Evolutionary conservation across 2,888 invertebrate genomes (phyloP).

Genomic region (Hoplodrina ambigua): DNA sequence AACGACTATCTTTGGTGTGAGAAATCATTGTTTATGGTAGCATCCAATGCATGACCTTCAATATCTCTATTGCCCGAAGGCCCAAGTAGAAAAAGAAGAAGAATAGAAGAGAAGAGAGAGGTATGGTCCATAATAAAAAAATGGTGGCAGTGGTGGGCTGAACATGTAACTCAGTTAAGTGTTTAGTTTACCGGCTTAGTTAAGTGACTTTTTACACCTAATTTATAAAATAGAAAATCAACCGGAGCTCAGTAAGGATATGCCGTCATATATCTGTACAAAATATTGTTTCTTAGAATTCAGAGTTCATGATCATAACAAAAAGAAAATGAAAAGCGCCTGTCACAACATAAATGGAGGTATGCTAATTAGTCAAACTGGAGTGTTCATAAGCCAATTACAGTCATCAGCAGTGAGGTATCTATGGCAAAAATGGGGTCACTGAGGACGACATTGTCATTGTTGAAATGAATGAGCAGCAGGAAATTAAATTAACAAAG

Average conservation of each 20-base stretch:
- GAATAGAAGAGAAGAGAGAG: no score
- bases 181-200: no score
- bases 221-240: not conserved
- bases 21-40: no score
- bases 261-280: not conserved
- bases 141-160: no score
- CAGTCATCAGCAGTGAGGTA: conserved; percentile 32
- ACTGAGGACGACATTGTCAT: conserved; percentile 31
- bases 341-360: conserved; percentile 20
- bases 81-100: no score
- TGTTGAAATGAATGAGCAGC: conserved; percentile 3
- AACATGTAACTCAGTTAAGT: no score
- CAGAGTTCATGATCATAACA: not conserved
- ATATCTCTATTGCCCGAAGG: no score
- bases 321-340: conserved; percentile 22
- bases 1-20: no score
- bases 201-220: not conserved
- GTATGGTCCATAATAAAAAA: no score
- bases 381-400: conserved; percentile 47
- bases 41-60: no score
- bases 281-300: not conserved
- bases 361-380: conserved; percentile 36
- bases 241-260: not conserved
- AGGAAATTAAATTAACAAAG: conserved; percentile 27
- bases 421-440: conserved; percentile 16